A percentile compares a stretch with the other conserved stretches of the same genome.
Conservation (phyloP, 2,888 invertebrate genomes). For the Metacarcinus magister region DNA sequence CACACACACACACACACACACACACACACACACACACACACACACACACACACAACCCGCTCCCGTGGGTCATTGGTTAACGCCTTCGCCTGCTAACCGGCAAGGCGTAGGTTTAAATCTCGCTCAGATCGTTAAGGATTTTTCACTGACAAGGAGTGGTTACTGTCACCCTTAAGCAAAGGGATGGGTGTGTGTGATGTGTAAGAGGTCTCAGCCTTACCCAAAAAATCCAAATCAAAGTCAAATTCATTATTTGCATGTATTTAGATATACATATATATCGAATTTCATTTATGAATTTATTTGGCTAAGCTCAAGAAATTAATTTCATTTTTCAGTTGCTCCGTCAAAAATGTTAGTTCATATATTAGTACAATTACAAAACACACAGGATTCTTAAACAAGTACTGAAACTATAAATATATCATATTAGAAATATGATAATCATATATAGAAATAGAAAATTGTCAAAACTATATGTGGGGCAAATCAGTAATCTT, state of each 20-base stretch:
- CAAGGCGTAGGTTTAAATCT: too few species aligned
- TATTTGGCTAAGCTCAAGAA: slow-evolving; percentile 48
- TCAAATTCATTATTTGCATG: background rate
- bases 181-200: too few species aligned
- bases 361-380: background rate
- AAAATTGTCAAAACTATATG: background rate
- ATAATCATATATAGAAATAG: background rate
- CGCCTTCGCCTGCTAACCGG: too few species aligned
- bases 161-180: too few species aligned
- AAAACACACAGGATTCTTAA: background rate
- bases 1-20: background rate
- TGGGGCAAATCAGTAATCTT: background rate
- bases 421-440: background rate
- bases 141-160: too few species aligned
- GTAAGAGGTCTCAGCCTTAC: too few species aligned
- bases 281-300: background rate
- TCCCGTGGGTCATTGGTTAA: too few species aligned
- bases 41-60: too few species aligned
- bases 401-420: background rate
- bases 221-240: background rate
- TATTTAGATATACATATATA: background rate
- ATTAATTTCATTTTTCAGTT: background rate
- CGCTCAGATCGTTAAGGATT: too few species aligned
- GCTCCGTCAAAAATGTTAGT: background rate
- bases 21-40: background rate